These are phyloP conservation scores for Stegastes partitus DNA, from an alignment of 2,113 vertebrate genomes.

Conservation along the genomic window DNA sequence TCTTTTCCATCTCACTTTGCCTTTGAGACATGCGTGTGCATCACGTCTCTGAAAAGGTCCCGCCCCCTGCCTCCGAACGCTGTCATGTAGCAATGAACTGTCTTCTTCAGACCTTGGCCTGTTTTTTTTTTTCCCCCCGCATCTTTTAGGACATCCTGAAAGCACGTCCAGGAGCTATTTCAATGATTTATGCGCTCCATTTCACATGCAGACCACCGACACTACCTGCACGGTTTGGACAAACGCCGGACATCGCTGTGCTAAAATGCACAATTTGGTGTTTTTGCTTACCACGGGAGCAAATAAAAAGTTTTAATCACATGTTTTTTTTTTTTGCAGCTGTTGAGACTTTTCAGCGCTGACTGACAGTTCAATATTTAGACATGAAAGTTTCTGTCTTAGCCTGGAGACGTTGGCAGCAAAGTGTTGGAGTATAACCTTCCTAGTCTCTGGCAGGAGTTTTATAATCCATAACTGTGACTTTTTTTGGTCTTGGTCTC, in stretches of 20 bases:
- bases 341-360: slow-evolving; percentile 11
- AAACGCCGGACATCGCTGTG: slow-evolving; percentile 4
- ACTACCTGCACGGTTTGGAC: slow-evolving; percentile 49
- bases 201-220: slow-evolving; percentile 58
- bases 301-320: slow-evolving; percentile 35
- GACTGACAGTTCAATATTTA: slow-evolving; percentile 40
- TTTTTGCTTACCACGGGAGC: slow-evolving; percentile 33
- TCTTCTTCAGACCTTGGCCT: slow-evolving; percentile 65
- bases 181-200: slow-evolving; percentile 73
- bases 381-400: slow-evolving; percentile 48
- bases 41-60: slow-evolving; percentile 55
- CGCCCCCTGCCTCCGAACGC: slow-evolving; percentile 41
- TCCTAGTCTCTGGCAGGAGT: slow-evolving; percentile 43
- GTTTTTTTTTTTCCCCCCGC: slow-evolving; percentile 5
- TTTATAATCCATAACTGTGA: slow-evolving; percentile 61
- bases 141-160: slow-evolving; percentile 68
- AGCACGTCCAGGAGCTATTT: slow-evolving; percentile 55
- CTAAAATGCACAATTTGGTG: slow-evolving; percentile 22
- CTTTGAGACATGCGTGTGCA: slow-evolving; percentile 66
- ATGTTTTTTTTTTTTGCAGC: slow-evolving; percentile 4
- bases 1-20: slow-evolving; percentile 58
- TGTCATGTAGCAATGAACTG: slow-evolving; percentile 38
- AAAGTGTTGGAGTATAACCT: slow-evolving; percentile 54
- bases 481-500: slow-evolving; percentile 60
- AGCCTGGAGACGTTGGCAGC: slow-evolving; percentile 52